phyloP scores from a whole-genome alignment of 2,888 invertebrate genomes.

The Elaeidobius kamerunicus region DNA sequence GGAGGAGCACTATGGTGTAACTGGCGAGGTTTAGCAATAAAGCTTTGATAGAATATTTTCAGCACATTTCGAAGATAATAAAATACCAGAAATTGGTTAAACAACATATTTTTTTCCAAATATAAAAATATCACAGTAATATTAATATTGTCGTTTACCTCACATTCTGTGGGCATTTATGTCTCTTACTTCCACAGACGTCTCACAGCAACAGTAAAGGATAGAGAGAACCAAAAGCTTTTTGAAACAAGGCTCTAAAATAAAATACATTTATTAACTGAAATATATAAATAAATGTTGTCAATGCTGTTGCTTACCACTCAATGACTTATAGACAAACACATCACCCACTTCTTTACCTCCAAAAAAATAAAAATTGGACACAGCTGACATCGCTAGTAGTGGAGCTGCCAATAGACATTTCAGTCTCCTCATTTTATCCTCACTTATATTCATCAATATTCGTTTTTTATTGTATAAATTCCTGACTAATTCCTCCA shows the following conservation, averaged over 20 bases:
- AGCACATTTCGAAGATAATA: no score
- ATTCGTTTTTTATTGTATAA: slow-evolving; percentile 52
- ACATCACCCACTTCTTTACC: slow-evolving; percentile 70
- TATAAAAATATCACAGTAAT: no score
- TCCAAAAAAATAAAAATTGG: slow-evolving; percentile 86
- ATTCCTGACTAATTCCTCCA: slow-evolving; percentile 63
- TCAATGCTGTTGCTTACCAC: slow-evolving; percentile 46
- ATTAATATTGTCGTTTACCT: no score
- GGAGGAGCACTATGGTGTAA: no score
- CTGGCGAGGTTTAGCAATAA: no score
- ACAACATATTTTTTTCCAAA: no score
- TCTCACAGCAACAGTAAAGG: slow-evolving; percentile 57
- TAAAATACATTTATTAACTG: no score
- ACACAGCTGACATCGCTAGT: slow-evolving; percentile 74
- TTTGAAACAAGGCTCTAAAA: slow-evolving; percentile 45
- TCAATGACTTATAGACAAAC: slow-evolving; percentile 60
- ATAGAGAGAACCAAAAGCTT: slow-evolving; percentile 47
- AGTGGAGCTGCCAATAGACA: slow-evolving; percentile 67
- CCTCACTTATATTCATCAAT: not conserved
- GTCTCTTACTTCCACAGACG: slow-evolving; percentile 52
- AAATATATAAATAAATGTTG: not conserved
- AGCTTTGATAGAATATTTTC: no score
- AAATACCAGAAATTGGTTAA: no score
- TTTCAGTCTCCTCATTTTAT: slow-evolving; percentile 58
- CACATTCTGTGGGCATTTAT: slow-evolving; percentile 31